Base-by-base conservation (phyloP, 2,113 vertebrate genomes). In the Sigmodon hispidus region DNA sequence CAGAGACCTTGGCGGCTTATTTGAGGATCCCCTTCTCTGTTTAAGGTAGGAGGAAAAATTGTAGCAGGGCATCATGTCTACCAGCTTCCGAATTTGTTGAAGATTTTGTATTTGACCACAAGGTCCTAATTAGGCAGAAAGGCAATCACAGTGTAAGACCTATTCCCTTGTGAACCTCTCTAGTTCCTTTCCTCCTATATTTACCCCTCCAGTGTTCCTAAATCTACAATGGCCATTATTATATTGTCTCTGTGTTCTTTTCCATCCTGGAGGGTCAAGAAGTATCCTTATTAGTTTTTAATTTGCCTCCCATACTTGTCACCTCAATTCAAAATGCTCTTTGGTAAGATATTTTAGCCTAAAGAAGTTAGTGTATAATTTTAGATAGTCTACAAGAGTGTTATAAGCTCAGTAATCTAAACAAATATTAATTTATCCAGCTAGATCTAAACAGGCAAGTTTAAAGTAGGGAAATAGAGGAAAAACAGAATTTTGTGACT, bases 261-360 rank as follows among this genome's bases (percentile, higher is more conserved):
- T 69, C 55, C 79, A 55, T 36, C 63, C 55, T 45, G 59, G 21
- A 92, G 90, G 59, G 45, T 72, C 40, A 95, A 92, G 29, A 95
- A 87, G 24, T 34, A 5, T 31, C 73, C 61, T 88, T 9, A 19
- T 61, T 59, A 61, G 81, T 12, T 75, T 87, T 52, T 92, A 45
- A 67, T 19, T 43, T 79, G 16, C 15, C 40, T 75, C 2, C 8
- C 16, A 40, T 15, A 69, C 4, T 9, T 73, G 31, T 59, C 45
- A 55, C 52, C 19, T 90, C 15, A 55, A n/a, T 73, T 48, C 7
- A 72, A 83, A 45, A 57, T 36, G 22, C 61, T 76, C 52, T 61
- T 31, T 2, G 5, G 65, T 4, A 59, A 34, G 59, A 40, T 6
- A 21, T 12, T 87, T 91, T 63, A 79, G 69, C 19, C 40, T 65